These are phyloP conservation scores for Mesembrinibis cayennensis DNA, from an alignment of 2,113 vertebrate genomes.

Conservation along the genomic window DNA sequence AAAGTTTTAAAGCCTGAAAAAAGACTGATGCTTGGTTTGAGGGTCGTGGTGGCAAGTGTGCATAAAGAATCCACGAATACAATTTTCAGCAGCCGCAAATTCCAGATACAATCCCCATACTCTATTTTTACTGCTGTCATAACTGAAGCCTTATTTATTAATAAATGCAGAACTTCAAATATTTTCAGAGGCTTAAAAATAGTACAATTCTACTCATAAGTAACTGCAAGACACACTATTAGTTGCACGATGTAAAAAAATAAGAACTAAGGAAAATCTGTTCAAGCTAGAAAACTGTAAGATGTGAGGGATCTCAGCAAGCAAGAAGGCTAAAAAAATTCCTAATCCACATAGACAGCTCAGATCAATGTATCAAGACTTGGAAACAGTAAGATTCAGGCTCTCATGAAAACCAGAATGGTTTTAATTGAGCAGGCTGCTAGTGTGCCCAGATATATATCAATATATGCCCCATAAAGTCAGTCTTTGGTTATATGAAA, in stretches of 20 bases:
- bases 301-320: neutral
- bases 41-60: neutral
- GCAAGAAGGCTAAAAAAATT: neutral
- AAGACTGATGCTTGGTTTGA: neutral
- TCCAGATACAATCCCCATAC: neutral
- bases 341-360: neutral
- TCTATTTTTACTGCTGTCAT: neutral
- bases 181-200: neutral
- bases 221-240: neutral
- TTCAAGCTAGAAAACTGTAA: neutral
- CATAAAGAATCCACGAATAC: neutral
- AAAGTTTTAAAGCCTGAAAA: neutral
- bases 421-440: neutral
- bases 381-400: neutral
- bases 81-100: neutral
- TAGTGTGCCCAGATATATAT: neutral
- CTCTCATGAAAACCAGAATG: neutral
- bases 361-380: neutral
- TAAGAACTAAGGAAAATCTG: neutral
- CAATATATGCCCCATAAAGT: neutral
- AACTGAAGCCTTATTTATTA: neutral
- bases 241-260: neutral
- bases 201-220: neutral
- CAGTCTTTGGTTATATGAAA: neutral
- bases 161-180: neutral